A percentile compares a stretch with the other conserved stretches of the same genome.
phyloP scores from a whole-genome alignment of 2,888 invertebrate species.

The Drosophila paucipuncta region DNA sequence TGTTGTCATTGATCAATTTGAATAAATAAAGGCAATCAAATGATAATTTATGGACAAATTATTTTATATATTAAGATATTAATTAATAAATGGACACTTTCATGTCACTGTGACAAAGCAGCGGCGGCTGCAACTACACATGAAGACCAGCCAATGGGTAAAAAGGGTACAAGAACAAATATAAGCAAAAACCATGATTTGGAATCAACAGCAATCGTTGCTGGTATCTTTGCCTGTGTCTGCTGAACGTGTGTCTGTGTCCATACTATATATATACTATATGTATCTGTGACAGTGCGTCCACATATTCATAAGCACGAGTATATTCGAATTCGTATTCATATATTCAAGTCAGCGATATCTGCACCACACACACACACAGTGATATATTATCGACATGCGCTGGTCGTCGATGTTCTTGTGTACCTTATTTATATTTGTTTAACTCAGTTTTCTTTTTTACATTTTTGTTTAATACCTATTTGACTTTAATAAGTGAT shows the following conservation, averaged over 20 bases:
- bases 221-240: slow-evolving; percentile 33
- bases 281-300: slow-evolving; percentile 16
- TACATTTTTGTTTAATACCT: slow-evolving; percentile 80
- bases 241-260: slow-evolving; percentile 40
- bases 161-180: slow-evolving; percentile 58
- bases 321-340: slow-evolving; percentile 36
- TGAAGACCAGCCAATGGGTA: slow-evolving; percentile 36
- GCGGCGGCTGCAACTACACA: slow-evolving; percentile 11
- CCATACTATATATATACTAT: slow-evolving; percentile 10
- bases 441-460: slow-evolving; percentile 58
- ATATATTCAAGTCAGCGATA: slow-evolving; percentile 60
- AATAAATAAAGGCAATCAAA: background rate
- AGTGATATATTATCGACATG: slow-evolving; percentile 64
- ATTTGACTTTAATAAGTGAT: slow-evolving; percentile 83
- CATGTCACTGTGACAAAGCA: slow-evolving; percentile 43
- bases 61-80: background rate
- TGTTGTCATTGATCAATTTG: background rate
- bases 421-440: slow-evolving; percentile 75
- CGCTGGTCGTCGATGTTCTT: slow-evolving; percentile 51
- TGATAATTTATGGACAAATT: background rate
- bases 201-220: slow-evolving; percentile 46
- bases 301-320: slow-evolving; percentile 36
- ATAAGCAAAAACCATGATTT: slow-evolving; percentile 64
- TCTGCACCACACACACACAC: slow-evolving; percentile 51
- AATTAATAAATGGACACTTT: background rate